Conservation (phyloP, 2,113 vertebrate species). For the Cynoglossus semilaevis region DNA sequence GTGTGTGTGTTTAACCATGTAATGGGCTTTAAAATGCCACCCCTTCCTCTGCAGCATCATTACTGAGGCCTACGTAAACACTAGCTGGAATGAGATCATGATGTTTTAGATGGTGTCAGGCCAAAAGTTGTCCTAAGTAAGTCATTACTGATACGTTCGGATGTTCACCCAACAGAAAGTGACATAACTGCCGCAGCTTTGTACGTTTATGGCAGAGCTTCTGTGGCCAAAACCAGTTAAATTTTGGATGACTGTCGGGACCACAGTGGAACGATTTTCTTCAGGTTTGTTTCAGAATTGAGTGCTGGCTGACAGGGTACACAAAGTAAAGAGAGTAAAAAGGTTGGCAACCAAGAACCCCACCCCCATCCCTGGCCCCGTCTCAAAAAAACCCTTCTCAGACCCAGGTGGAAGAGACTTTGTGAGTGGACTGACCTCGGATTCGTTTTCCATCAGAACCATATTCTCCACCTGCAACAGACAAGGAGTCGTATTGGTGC, state of each 20-base stretch:
- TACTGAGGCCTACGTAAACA: constrained; percentile 9
- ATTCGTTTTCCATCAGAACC: constrained; percentile 29
- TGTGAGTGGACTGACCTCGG: constrained; percentile 59
- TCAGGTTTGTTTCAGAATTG: too few relatives aligned
- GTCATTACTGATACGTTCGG: constrained; percentile 6
- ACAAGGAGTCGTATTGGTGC: not conserved
- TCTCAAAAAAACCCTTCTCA: too few relatives aligned
- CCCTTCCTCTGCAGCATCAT: not conserved
- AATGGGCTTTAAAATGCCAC: not conserved
- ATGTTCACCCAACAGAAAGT: not conserved
- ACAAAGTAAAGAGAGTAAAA: not conserved
- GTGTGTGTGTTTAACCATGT: not conserved
- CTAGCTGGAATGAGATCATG: constrained; percentile 4
- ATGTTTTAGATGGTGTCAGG: constrained; percentile 20
- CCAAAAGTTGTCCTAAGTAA: constrained; percentile 14
- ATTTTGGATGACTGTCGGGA: not conserved
- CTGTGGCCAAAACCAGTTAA: not conserved
- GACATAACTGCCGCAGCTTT: constrained; percentile 6
- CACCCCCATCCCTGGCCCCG: too few relatives aligned
- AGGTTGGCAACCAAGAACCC: too few relatives aligned
- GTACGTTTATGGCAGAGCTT: not conserved
- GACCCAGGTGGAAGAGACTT: constrained; percentile 6
- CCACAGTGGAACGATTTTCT: not conserved
- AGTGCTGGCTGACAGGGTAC: too few relatives aligned
- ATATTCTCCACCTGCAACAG: constrained; percentile 43